Base-by-base conservation (phyloP, 2,113 vertebrate genomes). In the Mionectes macconnelli region DNA sequence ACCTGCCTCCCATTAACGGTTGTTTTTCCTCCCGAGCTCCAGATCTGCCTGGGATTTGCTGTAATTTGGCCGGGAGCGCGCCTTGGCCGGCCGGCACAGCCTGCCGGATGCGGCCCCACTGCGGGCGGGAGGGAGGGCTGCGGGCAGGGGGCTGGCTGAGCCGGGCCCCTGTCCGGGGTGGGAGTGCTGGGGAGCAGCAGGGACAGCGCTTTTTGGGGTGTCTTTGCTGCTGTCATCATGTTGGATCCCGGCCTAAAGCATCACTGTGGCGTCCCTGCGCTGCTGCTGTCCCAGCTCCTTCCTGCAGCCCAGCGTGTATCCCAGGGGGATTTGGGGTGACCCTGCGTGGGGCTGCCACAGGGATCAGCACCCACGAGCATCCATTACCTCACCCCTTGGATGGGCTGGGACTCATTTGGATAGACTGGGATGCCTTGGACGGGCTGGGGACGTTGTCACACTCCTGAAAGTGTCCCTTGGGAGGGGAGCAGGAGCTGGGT, bases 1-100 rank as follows among this genome's bases (percentile, higher is more conserved):
- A 95, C 95, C 96, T 97, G 95, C 86, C 94, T 97, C 94, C 94
- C 89, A 96, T 96, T 96, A 95, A 78, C 2, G 74, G 62, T 92
- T 94, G 86, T 95, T 85, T 93, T 82, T 89, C 87, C 80, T 93
- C 50, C 80, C 80, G 49, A 95, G 96, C 94, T 92, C 89, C 91
- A 91, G 89, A 77, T 89, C 93, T 84, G 95, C 91, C 87, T 27
- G 82, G 91, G 80, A 87, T 96, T 92, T 96, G 93, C 96, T 87
- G 94, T 93, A 84, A 95, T 94, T 92, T 90, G 94, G 95, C 93
- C 39, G 47, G 67, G 89, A 89, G 47, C 20, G 18, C 35, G 39
- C 45, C 90, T 95, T 84, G 90, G 92, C 94, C 24, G 18, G 74
- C 90, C 95, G 37, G 91, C 84, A 5, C 40, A 60, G 84, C 76